A percentile compares a stretch with the other conserved stretches of the same genome.
Evolutionary conservation across 2,113 vertebrate species (phyloP).

Genomic region (Columbina picui): DNA sequence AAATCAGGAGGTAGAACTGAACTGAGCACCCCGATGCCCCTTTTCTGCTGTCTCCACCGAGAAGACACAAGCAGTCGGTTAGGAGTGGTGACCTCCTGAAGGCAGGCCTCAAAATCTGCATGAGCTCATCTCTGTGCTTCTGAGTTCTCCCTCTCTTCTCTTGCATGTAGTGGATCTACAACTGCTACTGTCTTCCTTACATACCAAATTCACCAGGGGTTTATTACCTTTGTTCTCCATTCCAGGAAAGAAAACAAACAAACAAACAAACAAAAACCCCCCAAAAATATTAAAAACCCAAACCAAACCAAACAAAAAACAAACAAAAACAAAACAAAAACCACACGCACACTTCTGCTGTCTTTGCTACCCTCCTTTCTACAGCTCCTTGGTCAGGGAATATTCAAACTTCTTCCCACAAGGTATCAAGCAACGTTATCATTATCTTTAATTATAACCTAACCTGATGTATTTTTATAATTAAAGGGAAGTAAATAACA

Average conservation of each 20-base stretch:
- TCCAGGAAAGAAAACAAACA: neutral
- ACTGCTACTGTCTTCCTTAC: neutral
- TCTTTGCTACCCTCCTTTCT: neutral
- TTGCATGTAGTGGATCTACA: neutral
- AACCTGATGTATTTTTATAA: constrained; percentile 34
- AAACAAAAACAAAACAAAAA: too few relatives aligned
- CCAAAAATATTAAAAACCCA: too few relatives aligned
- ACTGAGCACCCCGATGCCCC: fast-evolving
- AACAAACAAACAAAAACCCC: too few relatives aligned
- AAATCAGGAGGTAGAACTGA: neutral
- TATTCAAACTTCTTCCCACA: constrained; percentile 51
- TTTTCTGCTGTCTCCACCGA: neutral
- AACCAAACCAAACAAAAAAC: too few relatives aligned
- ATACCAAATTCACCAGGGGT: neutral
- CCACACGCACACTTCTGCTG: neutral
- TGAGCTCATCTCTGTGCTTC: neutral
- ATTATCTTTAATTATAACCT: constrained; percentile 70
- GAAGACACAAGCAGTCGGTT: neutral
- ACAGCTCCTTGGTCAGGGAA: neutral
- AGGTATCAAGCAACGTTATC: constrained; percentile 47
- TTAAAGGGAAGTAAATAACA: constrained; percentile 53
- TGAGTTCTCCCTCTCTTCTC: neutral
- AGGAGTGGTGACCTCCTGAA: neutral
- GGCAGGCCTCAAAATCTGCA: neutral
- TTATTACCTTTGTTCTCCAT: neutral